A percentile compares a stretch with the other conserved stretches of the same genome.
Conservation (phyloP, 2,888 invertebrate species). For the Athalia circularis region DNA sequence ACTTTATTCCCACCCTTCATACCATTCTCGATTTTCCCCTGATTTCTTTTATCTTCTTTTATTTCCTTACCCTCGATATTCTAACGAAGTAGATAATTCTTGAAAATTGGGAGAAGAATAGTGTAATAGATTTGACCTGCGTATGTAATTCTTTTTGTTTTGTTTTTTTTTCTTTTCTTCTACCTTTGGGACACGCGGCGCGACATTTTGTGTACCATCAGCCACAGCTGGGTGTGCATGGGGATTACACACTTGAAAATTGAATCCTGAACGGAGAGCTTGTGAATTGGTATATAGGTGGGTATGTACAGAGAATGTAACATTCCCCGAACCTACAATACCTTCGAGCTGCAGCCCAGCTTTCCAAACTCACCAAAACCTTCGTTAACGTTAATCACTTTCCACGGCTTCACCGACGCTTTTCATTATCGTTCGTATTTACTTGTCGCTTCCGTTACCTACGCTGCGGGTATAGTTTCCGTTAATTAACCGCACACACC, state of each 20-base stretch:
- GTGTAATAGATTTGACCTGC: neutral
- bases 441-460: neutral
- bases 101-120: neutral
- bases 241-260: neutral
- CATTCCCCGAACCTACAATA: too few relatives aligned
- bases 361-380: neutral
- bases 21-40: neutral
- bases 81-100: neutral
- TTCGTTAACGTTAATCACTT: conserved; percentile 19
- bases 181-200: neutral
- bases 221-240: too few relatives aligned
- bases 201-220: too few relatives aligned
- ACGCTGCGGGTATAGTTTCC: neutral
- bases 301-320: too few relatives aligned
- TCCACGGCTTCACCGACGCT: neutral
- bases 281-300: neutral
- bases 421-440: neutral
- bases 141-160: neutral
- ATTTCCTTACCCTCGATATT: neutral
- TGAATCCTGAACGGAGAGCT: conserved; percentile 8
- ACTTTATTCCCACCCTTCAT: too few relatives aligned
- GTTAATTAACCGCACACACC: neutral
- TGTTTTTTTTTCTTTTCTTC: neutral
- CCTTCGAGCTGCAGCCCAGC: too few relatives aligned
- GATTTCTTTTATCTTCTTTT: too few relatives aligned